Percentiles rank a stretch among this genome's conserved stretches.
phyloP scores from a whole-genome alignment of 1,140 invertebrate genomes.

The Ceratosolen fusciceps region DNA sequence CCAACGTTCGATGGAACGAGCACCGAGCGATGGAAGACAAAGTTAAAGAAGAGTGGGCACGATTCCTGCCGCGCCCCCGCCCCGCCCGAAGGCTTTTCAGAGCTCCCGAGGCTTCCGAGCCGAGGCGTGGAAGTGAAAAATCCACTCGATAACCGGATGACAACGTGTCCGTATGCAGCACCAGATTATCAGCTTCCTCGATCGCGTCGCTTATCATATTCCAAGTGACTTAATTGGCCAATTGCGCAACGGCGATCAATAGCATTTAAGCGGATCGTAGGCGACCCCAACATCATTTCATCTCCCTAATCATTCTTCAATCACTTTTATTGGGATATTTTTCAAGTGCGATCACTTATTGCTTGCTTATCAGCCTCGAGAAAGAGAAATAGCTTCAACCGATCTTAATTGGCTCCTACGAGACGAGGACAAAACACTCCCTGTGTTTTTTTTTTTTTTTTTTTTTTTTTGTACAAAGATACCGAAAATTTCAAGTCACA shows the following conservation, averaged over 20 bases:
- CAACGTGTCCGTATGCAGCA: background rate
- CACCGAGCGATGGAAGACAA: conserved; percentile 36
- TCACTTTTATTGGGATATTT: too few relatives aligned
- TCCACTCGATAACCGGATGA: conserved; percentile 21
- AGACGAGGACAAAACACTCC: too few relatives aligned
- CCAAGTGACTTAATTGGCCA: background rate
- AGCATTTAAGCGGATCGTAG: background rate
- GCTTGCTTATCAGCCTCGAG: too few relatives aligned
- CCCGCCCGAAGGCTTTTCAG: conserved; percentile 29
- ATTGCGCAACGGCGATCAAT: background rate
- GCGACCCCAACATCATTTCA: too few relatives aligned
- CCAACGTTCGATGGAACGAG: background rate
- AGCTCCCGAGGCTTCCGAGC: background rate
- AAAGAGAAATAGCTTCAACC: too few relatives aligned
- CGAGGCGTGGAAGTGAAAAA: conserved; percentile 17
- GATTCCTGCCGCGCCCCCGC: background rate
- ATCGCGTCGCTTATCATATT: background rate
- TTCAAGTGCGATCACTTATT: too few relatives aligned
- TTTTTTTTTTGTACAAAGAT: too few relatives aligned
- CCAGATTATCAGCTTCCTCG: background rate
- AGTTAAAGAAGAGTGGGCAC: conserved; percentile 5
- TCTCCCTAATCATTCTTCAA: too few relatives aligned
- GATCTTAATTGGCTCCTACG: too few relatives aligned
- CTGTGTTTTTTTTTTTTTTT: too few relatives aligned
- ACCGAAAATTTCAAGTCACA: too few relatives aligned